phyloP scores from a whole-genome alignment of 2,797 vertebrate genomes.

The Danionella dracula region DNA sequence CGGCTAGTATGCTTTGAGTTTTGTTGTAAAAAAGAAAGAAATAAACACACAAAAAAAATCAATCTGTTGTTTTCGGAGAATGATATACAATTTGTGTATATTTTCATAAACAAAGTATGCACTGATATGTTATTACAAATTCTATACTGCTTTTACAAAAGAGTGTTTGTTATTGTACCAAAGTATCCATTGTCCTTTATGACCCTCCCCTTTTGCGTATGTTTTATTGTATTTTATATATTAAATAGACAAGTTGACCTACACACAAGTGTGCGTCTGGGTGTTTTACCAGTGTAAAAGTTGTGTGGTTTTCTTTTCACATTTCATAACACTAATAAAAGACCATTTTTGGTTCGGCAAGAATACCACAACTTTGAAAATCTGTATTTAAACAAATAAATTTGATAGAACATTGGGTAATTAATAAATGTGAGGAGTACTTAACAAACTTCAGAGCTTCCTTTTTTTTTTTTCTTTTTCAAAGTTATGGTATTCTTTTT shows the following conservation, averaged over 20 bases:
- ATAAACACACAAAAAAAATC: constrained; percentile 41
- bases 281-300: constrained; percentile 10
- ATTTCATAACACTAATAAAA: no score
- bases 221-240: constrained; percentile 87
- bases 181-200: constrained; percentile 87
- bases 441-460: no score
- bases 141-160: constrained; percentile 93
- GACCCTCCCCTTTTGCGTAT: constrained; percentile 75
- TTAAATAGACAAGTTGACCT: constrained; percentile 86
- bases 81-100: constrained; percentile 94
- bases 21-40: constrained; percentile 72
- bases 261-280: constrained; percentile 48
- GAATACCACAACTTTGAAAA: no score
- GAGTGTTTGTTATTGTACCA: constrained; percentile 93
- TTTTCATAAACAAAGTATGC: constrained; percentile 96
- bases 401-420: no score
- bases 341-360: no score
- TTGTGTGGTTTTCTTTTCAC: no score
- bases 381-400: no score
- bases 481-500: no score
- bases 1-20: constrained; percentile 85
- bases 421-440: no score
- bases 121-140: constrained; percentile 92
- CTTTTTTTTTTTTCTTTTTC: no score
- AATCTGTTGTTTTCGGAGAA: constrained; percentile 85